Conservation (phyloP, 2,797 vertebrate species). For the Takifugu rubripes region DNA sequence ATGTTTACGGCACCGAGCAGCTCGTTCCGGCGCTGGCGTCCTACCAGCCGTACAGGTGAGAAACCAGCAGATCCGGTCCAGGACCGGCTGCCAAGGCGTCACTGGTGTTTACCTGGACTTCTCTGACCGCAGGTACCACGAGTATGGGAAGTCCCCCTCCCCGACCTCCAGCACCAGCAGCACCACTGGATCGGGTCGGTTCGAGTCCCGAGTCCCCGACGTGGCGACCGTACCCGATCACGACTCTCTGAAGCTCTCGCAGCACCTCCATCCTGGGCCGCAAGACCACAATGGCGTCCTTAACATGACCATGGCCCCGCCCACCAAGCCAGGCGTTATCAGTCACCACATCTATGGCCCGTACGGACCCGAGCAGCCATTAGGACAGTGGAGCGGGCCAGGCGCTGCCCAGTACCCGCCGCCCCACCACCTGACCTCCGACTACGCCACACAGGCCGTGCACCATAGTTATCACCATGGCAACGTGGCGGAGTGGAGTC, state of each 20-base stretch:
- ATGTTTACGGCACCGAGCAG: slow-evolving; percentile 79
- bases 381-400: slow-evolving; percentile 82
- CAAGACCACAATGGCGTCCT: slow-evolving; percentile 82
- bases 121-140: slow-evolving; percentile 73
- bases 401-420: slow-evolving; percentile 77
- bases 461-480: slow-evolving; percentile 82
- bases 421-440: slow-evolving; percentile 79
- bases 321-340: slow-evolving; percentile 74
- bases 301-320: slow-evolving; percentile 77
- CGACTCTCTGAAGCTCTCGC: slow-evolving; percentile 62
- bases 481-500: slow-evolving; percentile 86
- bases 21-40: slow-evolving; percentile 74
- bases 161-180: slow-evolving; percentile 66
- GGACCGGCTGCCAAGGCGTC: too few relatives aligned
- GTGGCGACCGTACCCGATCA: slow-evolving; percentile 76
- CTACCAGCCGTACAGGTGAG: slow-evolving; percentile 82
- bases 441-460: slow-evolving; percentile 80
- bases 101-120: not conserved
- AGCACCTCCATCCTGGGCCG: slow-evolving; percentile 53
- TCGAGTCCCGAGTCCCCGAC: slow-evolving; percentile 76
- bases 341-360: slow-evolving; percentile 80
- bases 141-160: slow-evolving; percentile 73
- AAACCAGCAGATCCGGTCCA: not conserved
- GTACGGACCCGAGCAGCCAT: slow-evolving; percentile 78
- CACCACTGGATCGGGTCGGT: slow-evolving; percentile 55